A percentile compares a stretch with the other conserved stretches of the same genome.
Conservation (phyloP, 2,113 vertebrate genomes). For the Actenoides hombroni region DNA sequence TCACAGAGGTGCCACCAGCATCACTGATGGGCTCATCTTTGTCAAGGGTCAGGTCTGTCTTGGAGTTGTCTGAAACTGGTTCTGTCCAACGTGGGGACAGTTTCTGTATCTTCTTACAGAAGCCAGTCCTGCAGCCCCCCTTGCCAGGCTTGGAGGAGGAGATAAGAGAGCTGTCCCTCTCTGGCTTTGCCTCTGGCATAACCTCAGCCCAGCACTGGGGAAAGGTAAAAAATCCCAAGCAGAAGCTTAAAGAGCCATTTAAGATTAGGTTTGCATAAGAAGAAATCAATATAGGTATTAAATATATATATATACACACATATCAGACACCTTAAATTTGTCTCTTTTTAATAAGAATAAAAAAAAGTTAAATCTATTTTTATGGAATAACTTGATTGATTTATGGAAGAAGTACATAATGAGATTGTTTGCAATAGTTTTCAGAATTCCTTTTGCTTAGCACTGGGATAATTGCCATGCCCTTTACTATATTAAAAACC, state of each 20-base stretch:
- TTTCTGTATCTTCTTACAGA: not conserved
- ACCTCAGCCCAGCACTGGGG: not conserved
- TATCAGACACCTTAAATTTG: not conserved
- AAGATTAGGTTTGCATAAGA: not conserved
- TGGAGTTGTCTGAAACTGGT: not conserved
- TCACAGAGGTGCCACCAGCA: not conserved
- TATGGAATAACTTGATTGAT: not conserved
- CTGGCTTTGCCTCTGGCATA: not conserved
- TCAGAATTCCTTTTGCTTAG: not conserved
- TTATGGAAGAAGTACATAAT: not conserved
- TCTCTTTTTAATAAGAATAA: not conserved
- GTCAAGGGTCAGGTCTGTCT: rapidly evolving
- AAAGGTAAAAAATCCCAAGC: not conserved
- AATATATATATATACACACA: not conserved
- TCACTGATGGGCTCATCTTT: not conserved
- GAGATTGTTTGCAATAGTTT: not conserved
- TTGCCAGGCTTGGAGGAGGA: not conserved
- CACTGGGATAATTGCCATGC: not conserved
- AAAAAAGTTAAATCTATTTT: not conserved
- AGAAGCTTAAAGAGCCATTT: not conserved
- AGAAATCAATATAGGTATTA: not conserved
- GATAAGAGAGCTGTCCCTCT: not conserved
- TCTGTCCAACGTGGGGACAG: not conserved
- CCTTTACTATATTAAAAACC: not conserved
- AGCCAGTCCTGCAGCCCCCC: not conserved